Evolutionary conservation across 2,797 vertebrate species (phyloP).

Genomic region (Cichlasoma orientale): DNA sequence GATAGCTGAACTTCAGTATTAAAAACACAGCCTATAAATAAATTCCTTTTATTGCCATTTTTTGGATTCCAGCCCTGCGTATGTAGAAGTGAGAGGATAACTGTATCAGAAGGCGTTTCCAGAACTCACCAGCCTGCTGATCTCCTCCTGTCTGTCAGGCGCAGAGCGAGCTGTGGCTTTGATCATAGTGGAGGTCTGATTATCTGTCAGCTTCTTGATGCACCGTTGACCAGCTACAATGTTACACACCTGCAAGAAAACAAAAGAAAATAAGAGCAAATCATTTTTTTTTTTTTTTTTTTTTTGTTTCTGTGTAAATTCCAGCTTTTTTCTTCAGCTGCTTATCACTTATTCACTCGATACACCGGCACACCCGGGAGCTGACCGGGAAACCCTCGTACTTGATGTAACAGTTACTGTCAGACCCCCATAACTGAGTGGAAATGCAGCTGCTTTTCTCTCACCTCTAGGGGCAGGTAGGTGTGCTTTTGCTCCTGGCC

Average conservation of each 20-base stretch:
- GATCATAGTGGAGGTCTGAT: constrained; percentile 99
- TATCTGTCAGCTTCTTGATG: constrained; percentile 99
- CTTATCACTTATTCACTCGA: neutral
- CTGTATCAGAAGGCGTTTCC: constrained; percentile 2
- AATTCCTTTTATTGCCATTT: neutral
- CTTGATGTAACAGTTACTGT: neutral
- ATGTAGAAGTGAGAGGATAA: neutral
- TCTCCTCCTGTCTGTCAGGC: constrained; percentile 96
- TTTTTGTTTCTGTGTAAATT: neutral
- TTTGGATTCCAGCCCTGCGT: neutral
- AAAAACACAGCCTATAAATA: neutral
- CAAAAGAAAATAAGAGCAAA: neutral
- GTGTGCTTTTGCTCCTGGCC: constrained; percentile 99
- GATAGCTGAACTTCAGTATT: neutral
- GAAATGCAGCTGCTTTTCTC: constrained; percentile 4
- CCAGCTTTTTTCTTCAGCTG: neutral
- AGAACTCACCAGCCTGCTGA: constrained; percentile 93
- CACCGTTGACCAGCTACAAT: constrained; percentile 97
- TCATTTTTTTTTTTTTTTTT: neutral
- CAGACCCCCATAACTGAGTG: neutral
- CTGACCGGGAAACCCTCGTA: neutral
- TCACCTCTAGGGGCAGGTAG: constrained; percentile 98
- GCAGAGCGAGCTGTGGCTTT: constrained; percentile 98
- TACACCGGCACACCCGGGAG: no score
- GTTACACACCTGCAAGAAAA: constrained; percentile 90